Base-by-base conservation (phyloP, 2,113 vertebrate genomes). In the Phocoena sinus region DNA sequence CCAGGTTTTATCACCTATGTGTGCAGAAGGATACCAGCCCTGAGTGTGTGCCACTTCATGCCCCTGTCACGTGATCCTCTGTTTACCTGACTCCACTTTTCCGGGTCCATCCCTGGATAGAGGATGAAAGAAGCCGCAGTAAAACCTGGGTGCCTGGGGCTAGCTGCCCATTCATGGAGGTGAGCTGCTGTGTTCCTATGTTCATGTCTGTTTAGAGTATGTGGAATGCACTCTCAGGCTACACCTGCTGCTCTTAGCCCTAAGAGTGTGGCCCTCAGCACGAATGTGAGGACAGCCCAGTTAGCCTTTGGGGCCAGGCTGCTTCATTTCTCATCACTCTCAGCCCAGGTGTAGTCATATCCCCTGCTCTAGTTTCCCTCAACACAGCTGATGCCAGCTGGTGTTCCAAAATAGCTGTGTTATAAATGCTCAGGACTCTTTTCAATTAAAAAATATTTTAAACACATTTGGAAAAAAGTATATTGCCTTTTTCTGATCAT, bases 1-100 rank as follows among this genome's bases (percentile, higher is more conserved):
- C 67, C 82, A 63, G 77, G 70, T 92, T 92, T 97, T 95, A 17
- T 58, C 90, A n/a, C 15, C 18, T 28, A 21, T 13, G 10, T 31
- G 21, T 31, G 12, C 65, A n/a, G 73, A 83, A 82, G 26, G 79
- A 20, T 63, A 8, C 53, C 47, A 6, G 15, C 47, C 38, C 76
- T 50, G 33, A 65, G 18, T 21, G 1, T 13, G 10, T 15, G 23
- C 28, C 33, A 25, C 25, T 41, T 41, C 1, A 0, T 31, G 86
- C 14, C 33, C 74, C 26, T 17, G 14, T 70, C 71, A 77, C 25
- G 10, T 33, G 33, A 13, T 63, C 26, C 18, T 90, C 31, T 1
- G 0, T 60, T 53, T 79, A 58, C n/a, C 63, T 5, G 15, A 44
- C 3, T 92, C 58, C 20, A 20, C 23, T 50, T 44, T 63, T 18